These are phyloP conservation scores for Dysmachus trigonus DNA, from an alignment of 2,888 invertebrate genomes.

Conservation along the genomic window DNA sequence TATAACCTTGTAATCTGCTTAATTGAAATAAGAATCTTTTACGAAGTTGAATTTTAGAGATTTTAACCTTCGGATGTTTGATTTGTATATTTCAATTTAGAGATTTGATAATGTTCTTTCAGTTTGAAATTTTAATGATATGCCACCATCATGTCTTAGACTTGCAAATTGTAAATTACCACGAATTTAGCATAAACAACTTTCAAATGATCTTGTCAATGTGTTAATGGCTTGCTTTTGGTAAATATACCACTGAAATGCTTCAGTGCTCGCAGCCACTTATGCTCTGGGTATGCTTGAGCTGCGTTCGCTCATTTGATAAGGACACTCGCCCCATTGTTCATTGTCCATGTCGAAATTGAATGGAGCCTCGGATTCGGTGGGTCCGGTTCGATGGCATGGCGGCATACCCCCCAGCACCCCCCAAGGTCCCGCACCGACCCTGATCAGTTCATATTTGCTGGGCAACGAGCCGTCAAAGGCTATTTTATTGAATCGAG, in stretches of 20 bases:
- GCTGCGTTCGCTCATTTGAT: not conserved
- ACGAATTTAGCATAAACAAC: not conserved
- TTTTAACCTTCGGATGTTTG: too few species aligned
- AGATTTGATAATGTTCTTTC: too few species aligned
- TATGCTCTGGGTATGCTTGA: not conserved
- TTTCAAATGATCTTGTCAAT: not conserved
- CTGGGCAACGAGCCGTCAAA: conserved; percentile 23
- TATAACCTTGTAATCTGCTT: too few species aligned
- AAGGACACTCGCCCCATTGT: not conserved
- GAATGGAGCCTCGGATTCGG: not conserved
- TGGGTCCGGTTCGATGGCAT: not conserved
- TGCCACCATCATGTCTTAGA: too few species aligned
- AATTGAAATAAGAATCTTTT: too few species aligned
- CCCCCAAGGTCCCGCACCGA: not conserved
- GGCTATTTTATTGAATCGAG: not conserved
- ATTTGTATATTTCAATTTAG: too few species aligned
- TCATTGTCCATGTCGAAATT: not conserved
- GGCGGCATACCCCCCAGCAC: too few species aligned
- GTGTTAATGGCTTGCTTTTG: not conserved
- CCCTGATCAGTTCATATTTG: not conserved
- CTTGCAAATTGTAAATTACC: too few species aligned
- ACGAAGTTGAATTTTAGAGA: too few species aligned
- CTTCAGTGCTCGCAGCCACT: not conserved
- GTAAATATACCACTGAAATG: not conserved
- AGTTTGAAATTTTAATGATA: too few species aligned